phyloP scores from a whole-genome alignment of 2,113 vertebrate species.

The Physeter macrocephalus region DNA sequence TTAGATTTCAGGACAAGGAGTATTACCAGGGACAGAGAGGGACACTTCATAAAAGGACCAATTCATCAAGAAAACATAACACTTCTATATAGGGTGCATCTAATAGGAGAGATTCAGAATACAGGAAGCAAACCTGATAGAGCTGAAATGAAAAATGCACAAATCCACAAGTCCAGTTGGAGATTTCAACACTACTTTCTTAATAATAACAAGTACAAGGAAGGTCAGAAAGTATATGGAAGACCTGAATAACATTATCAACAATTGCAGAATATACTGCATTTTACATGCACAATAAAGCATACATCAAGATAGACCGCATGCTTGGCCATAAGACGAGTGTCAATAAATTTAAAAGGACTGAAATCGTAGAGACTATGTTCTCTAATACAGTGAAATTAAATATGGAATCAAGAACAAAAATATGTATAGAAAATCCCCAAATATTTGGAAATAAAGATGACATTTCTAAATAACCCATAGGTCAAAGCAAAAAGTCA shows the following conservation, averaged over 20 bases:
- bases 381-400: not conserved
- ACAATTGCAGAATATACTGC: accelerated
- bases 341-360: not conserved
- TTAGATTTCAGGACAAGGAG: not conserved
- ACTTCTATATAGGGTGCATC: too few species aligned
- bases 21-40: not conserved
- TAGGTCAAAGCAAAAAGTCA: not conserved
- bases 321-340: not conserved
- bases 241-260: not conserved
- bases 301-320: not conserved
- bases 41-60: not conserved
- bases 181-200: not conserved
- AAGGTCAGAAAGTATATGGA: not conserved
- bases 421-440: not conserved
- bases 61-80: not conserved
- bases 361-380: not conserved
- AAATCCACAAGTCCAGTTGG: not conserved
- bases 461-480: not conserved
- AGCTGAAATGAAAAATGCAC: not conserved
- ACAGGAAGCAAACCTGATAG: not conserved
- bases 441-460: not conserved
- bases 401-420: not conserved
- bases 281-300: not conserved
- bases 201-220: not conserved
- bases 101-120: too few species aligned